Evolutionary conservation across 2,797 vertebrate species (phyloP), one percentile per base, ranked within the genome.

Genomic region (Schizothorax lantsangensis): DNA sequence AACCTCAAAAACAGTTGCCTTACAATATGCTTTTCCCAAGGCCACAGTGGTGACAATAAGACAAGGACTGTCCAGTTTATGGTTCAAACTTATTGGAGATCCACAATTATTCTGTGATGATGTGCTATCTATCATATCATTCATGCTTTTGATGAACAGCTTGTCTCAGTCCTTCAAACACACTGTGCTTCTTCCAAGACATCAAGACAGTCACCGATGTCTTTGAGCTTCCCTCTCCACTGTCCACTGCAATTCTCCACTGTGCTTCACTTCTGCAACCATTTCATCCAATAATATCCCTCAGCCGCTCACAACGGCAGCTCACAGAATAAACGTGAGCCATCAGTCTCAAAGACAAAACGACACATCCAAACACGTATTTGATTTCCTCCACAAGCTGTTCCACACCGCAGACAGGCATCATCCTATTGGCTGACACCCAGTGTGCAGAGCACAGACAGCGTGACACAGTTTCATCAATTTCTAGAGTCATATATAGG

Each of bases 311-410:
- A 11, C 11, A 45, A 45, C 5, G 1, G 45, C 59, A 68, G 26
- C 14, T 73, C 59, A 72, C 21, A 38, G 30, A 81, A 66, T 49
- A 81, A 81, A 33, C 1, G 11, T 49, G 30, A 80, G 21, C 69
- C 69, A 52, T n/a, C 15, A 73, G 59, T 52, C 57, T 57, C 36
- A 14, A 80, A 85, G 66, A 72, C 38, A 80, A 62, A 49, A 64
- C 15, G 6, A 78, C 43, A 68, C 38, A 57, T 74, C 66, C 68
- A 43, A 81, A 81, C 47, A 74, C 3, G 15, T 23, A 62, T 64
- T 64, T 45, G 78, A 74, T 74, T 86, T 73, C 68, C 68, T 74
- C 57, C 33, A 81, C 15, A 81, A 74, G 66, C 52, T 79, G 77
- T 79, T 85, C 36, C 59, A 69, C 36, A 79, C 19, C 1, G 21